These are phyloP conservation scores for Rhynchomys soricoides DNA, from an alignment of 2,113 vertebrate species.

Conservation along the genomic window DNA sequence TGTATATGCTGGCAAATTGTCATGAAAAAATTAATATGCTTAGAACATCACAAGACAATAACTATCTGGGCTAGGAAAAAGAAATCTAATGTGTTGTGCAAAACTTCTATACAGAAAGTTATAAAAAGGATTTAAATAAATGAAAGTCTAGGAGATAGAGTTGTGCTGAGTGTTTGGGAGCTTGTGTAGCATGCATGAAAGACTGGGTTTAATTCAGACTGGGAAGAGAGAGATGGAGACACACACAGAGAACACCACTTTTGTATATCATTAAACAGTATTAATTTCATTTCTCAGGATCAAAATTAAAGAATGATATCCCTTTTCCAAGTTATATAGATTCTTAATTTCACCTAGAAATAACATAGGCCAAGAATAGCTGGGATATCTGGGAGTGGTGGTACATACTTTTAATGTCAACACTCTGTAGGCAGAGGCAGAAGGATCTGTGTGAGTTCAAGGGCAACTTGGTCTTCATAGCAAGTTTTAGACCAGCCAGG, in stretches of 20 bases:
- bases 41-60: neutral
- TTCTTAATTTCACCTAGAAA: constrained; percentile 39
- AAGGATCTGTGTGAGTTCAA: neutral
- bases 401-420: neutral
- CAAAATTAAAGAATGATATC: neutral
- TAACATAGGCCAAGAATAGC: neutral
- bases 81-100: neutral
- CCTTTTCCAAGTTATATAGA: neutral
- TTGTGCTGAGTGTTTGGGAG: neutral
- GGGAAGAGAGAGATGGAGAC: no score
- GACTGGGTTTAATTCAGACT: neutral
- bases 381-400: neutral
- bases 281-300: neutral
- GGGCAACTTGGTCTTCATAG: neutral
- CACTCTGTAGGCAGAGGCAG: no score
- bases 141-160: neutral
- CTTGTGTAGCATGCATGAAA: neutral
- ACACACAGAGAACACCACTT: no score
- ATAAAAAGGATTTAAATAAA: constrained; percentile 30
- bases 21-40: neutral
- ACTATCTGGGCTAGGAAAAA: neutral
- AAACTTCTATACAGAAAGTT: neutral
- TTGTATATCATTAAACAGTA: neutral
- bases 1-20: neutral
- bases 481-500: neutral